Evolutionary conservation across 2,888 invertebrate genomes (phyloP), one percentile per base, ranked within the genome.

Genomic region (Mimumesa dahlbomi): DNA sequence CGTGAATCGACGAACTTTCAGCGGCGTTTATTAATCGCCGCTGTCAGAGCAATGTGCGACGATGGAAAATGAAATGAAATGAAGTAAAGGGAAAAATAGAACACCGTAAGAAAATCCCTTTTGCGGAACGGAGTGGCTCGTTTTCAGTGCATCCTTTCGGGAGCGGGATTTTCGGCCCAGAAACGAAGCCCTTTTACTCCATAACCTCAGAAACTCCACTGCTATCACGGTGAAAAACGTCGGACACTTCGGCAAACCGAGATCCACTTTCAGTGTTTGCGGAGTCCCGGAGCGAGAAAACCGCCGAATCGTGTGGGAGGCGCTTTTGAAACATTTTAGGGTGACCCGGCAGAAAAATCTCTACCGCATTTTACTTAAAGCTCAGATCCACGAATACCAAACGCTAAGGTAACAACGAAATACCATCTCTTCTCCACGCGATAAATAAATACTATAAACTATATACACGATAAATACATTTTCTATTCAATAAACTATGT

Each of bases 1-100:
- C 48, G 40, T 64, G 52, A 73, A 82, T 82, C 67, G 66, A 62
- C 57, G 66, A 53, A 64, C 69, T 63, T 72, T 49, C 67, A 63
- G 64, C 52, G 45, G 18, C 73, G 65, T 68, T 83, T 83, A 82
- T 83, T 82, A 81, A 77, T 77, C 75, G 69, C 59, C 45, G 48
- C 56, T 62, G 68, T 73, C 70, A 40, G 16, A 34, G 69, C 68
- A 62, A 70, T 48, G 66, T 45, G 62, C 69, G 42, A 40, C 53
- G 56, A 68, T 46, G 46, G 49, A 45, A 68, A 67, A 66, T 59
- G 68, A 63, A 64, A 68, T 63, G 54, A 50, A 66, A 36, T 14
- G 25, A 65, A 50, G 14, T n/a, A n/a, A 42, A 7, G 22, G n/a
- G 4, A 19, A 13, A 29, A 25, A 22, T 22, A 19, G 18, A 49